A percentile compares a stretch with the other conserved stretches of the same genome.
These are phyloP conservation scores for Ichneumoninae sp. DNA, from an alignment of 2,888 invertebrate species.

Conservation along the genomic window DNA sequence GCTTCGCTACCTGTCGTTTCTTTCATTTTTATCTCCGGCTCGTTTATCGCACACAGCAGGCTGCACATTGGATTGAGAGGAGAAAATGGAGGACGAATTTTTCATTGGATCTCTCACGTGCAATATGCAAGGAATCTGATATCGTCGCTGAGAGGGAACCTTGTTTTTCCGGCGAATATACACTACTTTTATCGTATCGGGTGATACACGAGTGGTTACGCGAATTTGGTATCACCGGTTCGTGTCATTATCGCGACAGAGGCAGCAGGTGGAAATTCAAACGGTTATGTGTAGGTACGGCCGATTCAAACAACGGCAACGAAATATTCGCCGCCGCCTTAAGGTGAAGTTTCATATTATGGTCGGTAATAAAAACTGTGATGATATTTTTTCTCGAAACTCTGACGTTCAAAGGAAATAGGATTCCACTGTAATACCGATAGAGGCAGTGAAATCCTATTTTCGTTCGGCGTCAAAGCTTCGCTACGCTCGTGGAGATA, in stretches of 20 bases:
- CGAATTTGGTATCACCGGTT: not conserved
- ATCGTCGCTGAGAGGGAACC: not conserved
- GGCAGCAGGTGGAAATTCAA: not conserved
- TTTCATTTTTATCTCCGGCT: slow-evolving; percentile 8
- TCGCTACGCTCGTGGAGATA: not conserved
- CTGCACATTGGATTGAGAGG: slow-evolving; percentile 30
- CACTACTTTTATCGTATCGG: not conserved
- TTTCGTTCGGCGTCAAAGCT: not conserved
- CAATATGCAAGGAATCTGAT: slow-evolving; percentile 10
- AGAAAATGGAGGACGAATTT: not conserved
- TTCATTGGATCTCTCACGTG: slow-evolving; percentile 14
- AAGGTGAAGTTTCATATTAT: not conserved
- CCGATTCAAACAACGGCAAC: not conserved
- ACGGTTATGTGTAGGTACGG: not conserved
- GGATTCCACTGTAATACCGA: not conserved
- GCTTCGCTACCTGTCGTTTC: not conserved
- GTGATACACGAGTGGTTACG: not conserved
- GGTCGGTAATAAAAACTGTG: not conserved
- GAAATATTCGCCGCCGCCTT: not conserved
- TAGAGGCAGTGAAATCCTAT: not conserved
- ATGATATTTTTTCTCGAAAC: not conserved
- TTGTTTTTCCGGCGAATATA: not conserved
- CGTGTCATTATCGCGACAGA: not conserved
- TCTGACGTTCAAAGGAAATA: not conserved
- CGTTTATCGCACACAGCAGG: slow-evolving; percentile 6